Percentiles rank a stretch among this genome's conserved stretches.
These are phyloP conservation scores for Heterohyrax brucei DNA, from an alignment of 2,797 vertebrate genomes.

Conservation along the genomic window DNA sequence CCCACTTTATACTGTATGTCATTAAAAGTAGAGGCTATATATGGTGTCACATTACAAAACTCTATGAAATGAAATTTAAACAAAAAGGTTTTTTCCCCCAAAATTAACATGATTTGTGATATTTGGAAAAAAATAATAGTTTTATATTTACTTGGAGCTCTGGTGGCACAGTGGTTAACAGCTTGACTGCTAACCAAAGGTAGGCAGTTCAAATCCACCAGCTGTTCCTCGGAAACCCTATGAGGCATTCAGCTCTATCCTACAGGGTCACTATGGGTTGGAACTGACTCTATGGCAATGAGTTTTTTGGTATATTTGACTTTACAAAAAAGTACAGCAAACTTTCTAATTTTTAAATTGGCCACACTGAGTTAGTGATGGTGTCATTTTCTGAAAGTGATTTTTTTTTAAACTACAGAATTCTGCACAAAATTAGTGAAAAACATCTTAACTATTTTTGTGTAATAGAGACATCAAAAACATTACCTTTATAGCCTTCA, in stretches of 20 bases:
- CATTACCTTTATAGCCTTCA: slow-evolving; percentile 12
- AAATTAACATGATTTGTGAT: not conserved
- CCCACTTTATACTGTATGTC: not conserved
- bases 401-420: not conserved
- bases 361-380: not conserved
- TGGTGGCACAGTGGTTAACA: too few relatives aligned
- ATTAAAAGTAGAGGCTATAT: not conserved
- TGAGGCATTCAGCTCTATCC: too few relatives aligned
- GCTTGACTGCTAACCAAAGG: too few relatives aligned
- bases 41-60: not conserved
- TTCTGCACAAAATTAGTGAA: not conserved
- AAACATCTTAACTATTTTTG: slow-evolving; percentile 11
- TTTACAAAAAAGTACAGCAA: not conserved
- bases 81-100: not conserved
- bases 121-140: slow-evolving; percentile 1
- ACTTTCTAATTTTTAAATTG: not conserved
- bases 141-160: slow-evolving; percentile 5
- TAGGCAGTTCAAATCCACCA: too few relatives aligned
- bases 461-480: slow-evolving; percentile 40
- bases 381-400: not conserved
- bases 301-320: too few relatives aligned
- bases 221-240: too few relatives aligned
- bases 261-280: too few relatives aligned
- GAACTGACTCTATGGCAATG: too few relatives aligned
- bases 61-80: slow-evolving; percentile 1